phyloP scores from a whole-genome alignment of 37 sponge, comb jelly and placozoan species.

The Petrosia ficiformis region DNA sequence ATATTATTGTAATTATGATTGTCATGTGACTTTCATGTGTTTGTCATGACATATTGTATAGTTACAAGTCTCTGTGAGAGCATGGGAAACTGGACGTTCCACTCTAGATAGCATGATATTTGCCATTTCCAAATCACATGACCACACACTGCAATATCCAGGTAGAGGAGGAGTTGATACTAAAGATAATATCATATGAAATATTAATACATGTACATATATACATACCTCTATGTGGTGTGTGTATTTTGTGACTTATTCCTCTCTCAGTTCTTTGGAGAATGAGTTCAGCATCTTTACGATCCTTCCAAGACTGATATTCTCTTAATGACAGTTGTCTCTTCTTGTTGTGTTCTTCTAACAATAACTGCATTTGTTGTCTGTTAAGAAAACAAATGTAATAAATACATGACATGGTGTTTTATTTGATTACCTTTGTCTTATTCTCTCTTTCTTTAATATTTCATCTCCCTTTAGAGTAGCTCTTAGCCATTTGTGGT shows the following conservation, averaged over 20 bases:
- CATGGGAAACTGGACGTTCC: not conserved
- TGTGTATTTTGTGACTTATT: not conserved
- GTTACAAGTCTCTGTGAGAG: not conserved
- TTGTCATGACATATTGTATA: too few species aligned
- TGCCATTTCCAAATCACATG: slow-evolving; percentile 66
- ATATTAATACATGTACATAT: not conserved
- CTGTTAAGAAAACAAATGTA: not conserved
- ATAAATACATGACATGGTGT: too few species aligned
- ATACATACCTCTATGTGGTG: slow-evolving; percentile 21
- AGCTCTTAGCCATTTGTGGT: slow-evolving; percentile 22
- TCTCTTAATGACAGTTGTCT: slow-evolving; percentile 13
- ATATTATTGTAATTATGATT: too few species aligned
- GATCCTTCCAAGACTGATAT: slow-evolving; percentile 45
- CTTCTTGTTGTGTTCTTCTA: slow-evolving; percentile 1
- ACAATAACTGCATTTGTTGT: not conserved
- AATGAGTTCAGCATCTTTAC: slow-evolving; percentile 44
- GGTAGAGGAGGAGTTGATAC: slow-evolving; percentile 65
- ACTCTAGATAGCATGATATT: slow-evolving; percentile 22
- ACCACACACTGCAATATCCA: slow-evolving; percentile 89
- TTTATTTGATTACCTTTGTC: slow-evolving; percentile 17
- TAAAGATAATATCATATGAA: slow-evolving; percentile 6
- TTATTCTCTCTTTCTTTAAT: slow-evolving; percentile 15
- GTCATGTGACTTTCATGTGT: too few species aligned
- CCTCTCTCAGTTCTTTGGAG: not conserved
- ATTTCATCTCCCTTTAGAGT: slow-evolving; percentile 25